These are phyloP conservation scores for Halocaridina rubra DNA, from an alignment of 2,888 invertebrate genomes.

Conservation along the genomic window DNA sequence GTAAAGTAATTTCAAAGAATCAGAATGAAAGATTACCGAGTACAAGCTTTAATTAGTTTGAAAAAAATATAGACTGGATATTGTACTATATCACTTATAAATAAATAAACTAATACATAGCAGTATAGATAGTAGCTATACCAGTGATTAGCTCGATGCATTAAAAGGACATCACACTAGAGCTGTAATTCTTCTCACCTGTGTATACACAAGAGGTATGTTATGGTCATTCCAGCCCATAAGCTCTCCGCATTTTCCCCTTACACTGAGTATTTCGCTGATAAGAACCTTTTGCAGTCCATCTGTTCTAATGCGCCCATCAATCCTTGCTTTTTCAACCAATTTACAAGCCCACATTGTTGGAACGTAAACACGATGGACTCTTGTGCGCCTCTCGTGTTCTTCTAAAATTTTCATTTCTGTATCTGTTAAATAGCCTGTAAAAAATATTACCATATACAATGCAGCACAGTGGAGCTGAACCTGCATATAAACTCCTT, in stretches of 20 bases:
- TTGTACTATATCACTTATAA: background rate
- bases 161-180: background rate
- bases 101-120: background rate
- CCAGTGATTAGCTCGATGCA: background rate
- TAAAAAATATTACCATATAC: background rate
- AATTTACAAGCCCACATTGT: conserved; percentile 27
- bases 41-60: too few species aligned
- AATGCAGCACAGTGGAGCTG: background rate
- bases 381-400: background rate
- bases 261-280: conserved; percentile 5
- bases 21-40: background rate
- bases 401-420: background rate
- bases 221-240: conserved; percentile 22
- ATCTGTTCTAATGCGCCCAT: conserved; percentile 13
- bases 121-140: background rate
- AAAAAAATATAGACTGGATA: background rate
- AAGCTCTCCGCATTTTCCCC: conserved; percentile 13
- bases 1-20: background rate
- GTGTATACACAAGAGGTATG: conserved; percentile 42
- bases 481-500: too few species aligned
- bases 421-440: conserved; percentile 31
- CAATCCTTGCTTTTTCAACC: conserved; percentile 3
- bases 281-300: background rate
- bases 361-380: conserved; percentile 27
- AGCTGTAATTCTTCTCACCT: too few species aligned